A percentile compares a stretch with the other conserved stretches of the same genome.
Evolutionary conservation across 2,797 vertebrate genomes (phyloP).

Genomic region (Takifugu rubripes): DNA sequence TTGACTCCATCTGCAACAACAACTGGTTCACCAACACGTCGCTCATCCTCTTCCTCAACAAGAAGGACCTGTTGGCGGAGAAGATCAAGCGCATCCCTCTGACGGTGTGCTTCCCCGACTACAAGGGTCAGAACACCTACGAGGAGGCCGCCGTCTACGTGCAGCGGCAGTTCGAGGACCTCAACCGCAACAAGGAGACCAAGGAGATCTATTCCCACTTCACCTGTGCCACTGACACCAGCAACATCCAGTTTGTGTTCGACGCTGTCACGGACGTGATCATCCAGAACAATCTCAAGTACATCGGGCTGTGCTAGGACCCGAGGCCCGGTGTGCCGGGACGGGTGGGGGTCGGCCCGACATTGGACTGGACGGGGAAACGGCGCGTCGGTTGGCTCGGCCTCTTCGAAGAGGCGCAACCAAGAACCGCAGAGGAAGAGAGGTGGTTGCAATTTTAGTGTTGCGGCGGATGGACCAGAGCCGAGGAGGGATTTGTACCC

Average conservation of each 20-base stretch:
- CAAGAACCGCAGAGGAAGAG: slow-evolving; percentile 46
- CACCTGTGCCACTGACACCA: slow-evolving; percentile 99
- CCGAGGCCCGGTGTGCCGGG: slow-evolving; percentile 36
- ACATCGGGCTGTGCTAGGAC: slow-evolving; percentile 97
- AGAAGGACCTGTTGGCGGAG: slow-evolving; percentile 99
- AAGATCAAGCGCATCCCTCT: slow-evolving; percentile 98
- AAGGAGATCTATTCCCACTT: slow-evolving; percentile 99
- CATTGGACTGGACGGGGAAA: slow-evolving; percentile 41
- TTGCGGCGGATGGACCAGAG: slow-evolving; percentile 47
- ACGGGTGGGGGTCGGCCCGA: slow-evolving; percentile 15
- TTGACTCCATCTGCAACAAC: slow-evolving; percentile 86
- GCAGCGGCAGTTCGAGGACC: slow-evolving; percentile 98
- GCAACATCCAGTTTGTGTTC: slow-evolving; percentile 99
- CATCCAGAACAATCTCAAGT: slow-evolving; percentile 99
- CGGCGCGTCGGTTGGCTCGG: slow-evolving; percentile 49
- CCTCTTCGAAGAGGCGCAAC: slow-evolving; percentile 53
- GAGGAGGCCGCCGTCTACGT: slow-evolving; percentile 98
- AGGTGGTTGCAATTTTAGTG: slow-evolving; percentile 45
- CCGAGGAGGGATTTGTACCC: slow-evolving; percentile 59
- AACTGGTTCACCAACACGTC: slow-evolving; percentile 87
- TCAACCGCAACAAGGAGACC: slow-evolving; percentile 99
- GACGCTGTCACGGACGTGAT: slow-evolving; percentile 99
- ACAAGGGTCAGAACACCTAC: slow-evolving; percentile 98
- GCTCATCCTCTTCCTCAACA: slow-evolving; percentile 99
- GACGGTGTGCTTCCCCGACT: slow-evolving; percentile 96